Evolutionary conservation across 1,140 invertebrate genomes (phyloP).

Genomic region (Drosophila baimaii): DNA sequence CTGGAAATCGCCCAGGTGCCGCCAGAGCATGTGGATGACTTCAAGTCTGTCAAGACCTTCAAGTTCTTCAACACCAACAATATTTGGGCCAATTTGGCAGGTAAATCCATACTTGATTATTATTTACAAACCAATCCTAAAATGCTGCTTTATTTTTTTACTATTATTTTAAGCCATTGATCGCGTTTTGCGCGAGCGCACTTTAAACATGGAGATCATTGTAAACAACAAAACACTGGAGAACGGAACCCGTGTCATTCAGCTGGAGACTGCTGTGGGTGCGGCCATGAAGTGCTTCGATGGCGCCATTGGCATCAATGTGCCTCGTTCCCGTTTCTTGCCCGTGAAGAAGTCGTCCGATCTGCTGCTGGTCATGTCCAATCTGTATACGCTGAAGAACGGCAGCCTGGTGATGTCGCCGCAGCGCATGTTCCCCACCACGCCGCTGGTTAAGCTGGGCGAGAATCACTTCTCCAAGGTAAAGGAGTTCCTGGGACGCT

Average conservation of each 20-base stretch:
- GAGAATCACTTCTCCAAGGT: slow-evolving; percentile 98
- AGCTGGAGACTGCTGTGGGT: slow-evolving; percentile 99
- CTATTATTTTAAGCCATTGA: slow-evolving; percentile 91
- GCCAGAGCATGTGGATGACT: slow-evolving; percentile 98
- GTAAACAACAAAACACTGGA: slow-evolving; percentile 97
- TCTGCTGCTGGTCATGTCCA: slow-evolving; percentile 98
- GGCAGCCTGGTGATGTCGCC: slow-evolving; percentile 97
- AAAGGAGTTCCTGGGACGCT: slow-evolving; percentile 96
- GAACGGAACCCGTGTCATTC: slow-evolving; percentile 97
- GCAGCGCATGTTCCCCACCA: slow-evolving; percentile 97
- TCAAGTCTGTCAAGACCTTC: slow-evolving; percentile 99
- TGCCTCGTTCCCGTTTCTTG: slow-evolving; percentile 97
- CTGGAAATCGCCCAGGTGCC: slow-evolving; percentile 99
- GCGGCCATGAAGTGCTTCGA: slow-evolving; percentile 99
- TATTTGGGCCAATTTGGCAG: slow-evolving; percentile 96
- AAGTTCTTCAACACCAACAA: slow-evolving; percentile 99
- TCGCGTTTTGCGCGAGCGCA: slow-evolving; percentile 91
- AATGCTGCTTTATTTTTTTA: slow-evolving; percentile 2
- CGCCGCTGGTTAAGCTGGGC: slow-evolving; percentile 98
- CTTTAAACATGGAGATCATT: slow-evolving; percentile 98
- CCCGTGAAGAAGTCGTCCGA: slow-evolving; percentile 99
- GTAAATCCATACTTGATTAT: slow-evolving; percentile 79
- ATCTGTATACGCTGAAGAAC: slow-evolving; percentile 95
- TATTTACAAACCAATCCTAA: neutral
- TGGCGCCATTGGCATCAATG: slow-evolving; percentile 95